Percentiles rank a stretch among this genome's conserved stretches.
Evolutionary conservation across 2,113 vertebrate genomes (phyloP).

Genomic region (Pipra filicauda): DNA sequence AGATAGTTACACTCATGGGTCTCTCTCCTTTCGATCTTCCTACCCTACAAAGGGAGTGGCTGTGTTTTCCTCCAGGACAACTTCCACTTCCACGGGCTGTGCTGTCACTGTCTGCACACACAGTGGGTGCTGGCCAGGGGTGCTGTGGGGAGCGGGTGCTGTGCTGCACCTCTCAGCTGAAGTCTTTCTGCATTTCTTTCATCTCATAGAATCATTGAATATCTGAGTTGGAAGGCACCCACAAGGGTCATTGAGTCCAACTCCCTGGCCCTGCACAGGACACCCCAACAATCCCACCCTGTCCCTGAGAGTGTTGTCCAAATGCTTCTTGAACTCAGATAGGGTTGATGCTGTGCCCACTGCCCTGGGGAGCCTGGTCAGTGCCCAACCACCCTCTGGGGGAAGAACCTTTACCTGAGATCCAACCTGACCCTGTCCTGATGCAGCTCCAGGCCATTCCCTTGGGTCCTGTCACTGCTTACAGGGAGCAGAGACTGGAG

Average conservation of each 20-base stretch:
- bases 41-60: background rate
- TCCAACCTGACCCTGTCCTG: background rate
- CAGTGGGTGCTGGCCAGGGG: background rate
- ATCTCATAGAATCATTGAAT: background rate
- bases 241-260: background rate
- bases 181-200: background rate
- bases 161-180: background rate
- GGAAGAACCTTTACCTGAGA: background rate
- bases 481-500: background rate
- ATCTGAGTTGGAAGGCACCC: background rate
- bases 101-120: background rate
- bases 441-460: background rate
- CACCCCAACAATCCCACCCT: background rate
- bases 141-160: accelerated
- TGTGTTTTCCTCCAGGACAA: background rate
- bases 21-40: background rate
- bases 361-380: background rate
- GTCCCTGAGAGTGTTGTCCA: background rate
- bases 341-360: background rate
- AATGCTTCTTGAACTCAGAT: background rate
- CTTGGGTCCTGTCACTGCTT: background rate
- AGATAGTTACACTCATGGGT: slow-evolving; percentile 41
- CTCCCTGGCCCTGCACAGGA: background rate
- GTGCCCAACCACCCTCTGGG: background rate
- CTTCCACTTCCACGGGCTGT: background rate